phyloP scores from a whole-genome alignment of 1,140 invertebrate species.

The Drosophila saltans region DNA sequence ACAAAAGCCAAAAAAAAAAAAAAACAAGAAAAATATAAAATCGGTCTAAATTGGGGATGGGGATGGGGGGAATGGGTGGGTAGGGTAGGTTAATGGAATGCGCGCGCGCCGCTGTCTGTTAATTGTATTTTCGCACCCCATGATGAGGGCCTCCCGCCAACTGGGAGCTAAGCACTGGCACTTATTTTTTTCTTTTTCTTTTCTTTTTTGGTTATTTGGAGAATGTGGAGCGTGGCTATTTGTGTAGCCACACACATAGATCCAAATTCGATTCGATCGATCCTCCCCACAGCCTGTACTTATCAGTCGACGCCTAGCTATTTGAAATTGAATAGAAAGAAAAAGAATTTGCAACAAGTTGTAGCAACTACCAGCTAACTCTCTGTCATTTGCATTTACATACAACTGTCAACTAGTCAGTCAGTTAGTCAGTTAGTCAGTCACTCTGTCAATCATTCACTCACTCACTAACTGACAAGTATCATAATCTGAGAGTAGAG shows the following conservation, averaged over 20 bases:
- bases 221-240: conserved; percentile 66
- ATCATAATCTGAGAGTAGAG: no score
- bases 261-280: not conserved
- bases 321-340: conserved; percentile 55
- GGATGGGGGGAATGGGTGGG: no score
- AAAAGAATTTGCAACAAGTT: conserved; percentile 59
- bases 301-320: conserved; percentile 66
- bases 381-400: conserved; percentile 34
- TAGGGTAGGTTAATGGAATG: conserved; percentile 35
- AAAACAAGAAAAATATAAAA: no score
- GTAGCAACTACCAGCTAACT: not conserved
- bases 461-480: conserved; percentile 19
- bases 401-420: conserved; percentile 43
- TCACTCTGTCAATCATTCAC: conserved; percentile 23
- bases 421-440: conserved; percentile 32
- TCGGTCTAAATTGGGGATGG: no score
- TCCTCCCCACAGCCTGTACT: conserved; percentile 46
- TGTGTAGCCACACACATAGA: conserved; percentile 44
- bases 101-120: conserved; percentile 72
- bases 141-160: conserved; percentile 46
- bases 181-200: not conserved
- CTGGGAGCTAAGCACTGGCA: not conserved
- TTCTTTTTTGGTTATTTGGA: conserved; percentile 45
- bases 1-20: conserved; percentile 30
- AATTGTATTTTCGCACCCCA: conserved; percentile 69